Base-by-base conservation (phyloP, 2,797 vertebrate species). In the Poeciliopsis paucimaculata region DNA sequence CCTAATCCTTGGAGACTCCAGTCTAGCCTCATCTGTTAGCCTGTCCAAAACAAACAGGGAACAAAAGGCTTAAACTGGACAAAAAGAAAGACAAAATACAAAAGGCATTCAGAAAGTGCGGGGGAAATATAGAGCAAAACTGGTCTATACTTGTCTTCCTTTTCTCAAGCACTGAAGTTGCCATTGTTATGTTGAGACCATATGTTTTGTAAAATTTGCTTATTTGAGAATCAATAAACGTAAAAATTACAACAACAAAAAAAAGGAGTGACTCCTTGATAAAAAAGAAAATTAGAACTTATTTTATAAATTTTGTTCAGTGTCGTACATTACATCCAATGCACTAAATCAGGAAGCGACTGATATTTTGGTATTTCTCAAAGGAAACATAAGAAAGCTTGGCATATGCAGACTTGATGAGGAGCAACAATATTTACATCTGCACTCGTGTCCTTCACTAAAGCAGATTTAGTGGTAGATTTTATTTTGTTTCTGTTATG, bases 261-360 rank as follows among this genome's bases (percentile, higher is more conserved):
- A 68, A 68, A 41, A 41, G 8, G 10, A 20, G 20, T 5, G 23
- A 26, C 36, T 68, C 23, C 12, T 70, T 13, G 23, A 16, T 13
- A 70, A 70, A 70, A 34, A 70, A 62, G 11, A n/a, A 43, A 70
- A 66, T 39, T 5, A 66, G 34, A 39, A 16, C 36, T 26, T 43
- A 15, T 70, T 7, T 23, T 15, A 43, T 43, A n/a, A 26, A 23
- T 15, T 70, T 70, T 70, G 39, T 39, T 23, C 64, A 43, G 36
- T 43, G 72, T 53, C 74, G 76, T 26, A 51, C 46, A 64, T 66
- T 62, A 83, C 55, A 72, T 20, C 11, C 7, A 72, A 36, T 18
- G n/a, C 31, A 71, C 66, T 28, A 11, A 75, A 62, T 11, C 1
- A 26, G 16, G 46, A 26, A 45, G 46, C 23, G n/a, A 23, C 1